These are phyloP conservation scores for Zaprionus ghesquierei DNA, from an alignment of 1,140 invertebrate genomes.

Conservation along the genomic window DNA sequence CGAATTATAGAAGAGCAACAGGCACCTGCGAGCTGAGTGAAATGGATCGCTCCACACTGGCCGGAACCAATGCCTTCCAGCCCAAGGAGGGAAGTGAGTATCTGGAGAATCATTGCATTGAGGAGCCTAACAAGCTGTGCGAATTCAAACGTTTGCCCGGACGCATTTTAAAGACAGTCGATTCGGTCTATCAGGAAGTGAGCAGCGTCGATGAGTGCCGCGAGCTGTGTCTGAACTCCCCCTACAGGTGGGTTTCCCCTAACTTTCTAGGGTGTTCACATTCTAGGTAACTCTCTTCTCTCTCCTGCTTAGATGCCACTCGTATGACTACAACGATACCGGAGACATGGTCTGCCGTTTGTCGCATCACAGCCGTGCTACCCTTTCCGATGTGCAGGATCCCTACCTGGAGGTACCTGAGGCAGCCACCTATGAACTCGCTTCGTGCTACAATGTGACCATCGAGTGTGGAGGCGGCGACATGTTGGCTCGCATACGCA, in stretches of 20 bases:
- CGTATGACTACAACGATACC: slow-evolving; percentile 96
- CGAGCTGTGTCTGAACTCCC: slow-evolving; percentile 93
- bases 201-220: slow-evolving; percentile 93
- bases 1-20: slow-evolving; percentile 92
- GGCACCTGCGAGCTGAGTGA: slow-evolving; percentile 93
- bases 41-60: slow-evolving; percentile 94
- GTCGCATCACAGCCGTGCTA: slow-evolving; percentile 95
- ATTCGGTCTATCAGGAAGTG: slow-evolving; percentile 95
- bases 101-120: slow-evolving; percentile 94
- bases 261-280: not conserved
- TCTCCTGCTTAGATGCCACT: slow-evolving; percentile 89
- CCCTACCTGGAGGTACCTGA: slow-evolving; percentile 95
- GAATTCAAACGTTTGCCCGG: slow-evolving; percentile 95
- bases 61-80: slow-evolving; percentile 89
- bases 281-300: not conserved
- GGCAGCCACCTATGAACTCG: slow-evolving; percentile 94
- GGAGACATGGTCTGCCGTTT: slow-evolving; percentile 95
- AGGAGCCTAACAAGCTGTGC: slow-evolving; percentile 94
- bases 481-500: slow-evolving; percentile 96
- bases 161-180: slow-evolving; percentile 95
- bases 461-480: slow-evolving; percentile 95
- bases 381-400: slow-evolving; percentile 94
- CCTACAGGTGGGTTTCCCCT: slow-evolving; percentile 84
- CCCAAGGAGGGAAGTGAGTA: slow-evolving; percentile 89
- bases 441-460: slow-evolving; percentile 96